Evolutionary conservation across 2,113 vertebrate species (phyloP).

Genomic region (Protobothrops flavoviridis): DNA sequence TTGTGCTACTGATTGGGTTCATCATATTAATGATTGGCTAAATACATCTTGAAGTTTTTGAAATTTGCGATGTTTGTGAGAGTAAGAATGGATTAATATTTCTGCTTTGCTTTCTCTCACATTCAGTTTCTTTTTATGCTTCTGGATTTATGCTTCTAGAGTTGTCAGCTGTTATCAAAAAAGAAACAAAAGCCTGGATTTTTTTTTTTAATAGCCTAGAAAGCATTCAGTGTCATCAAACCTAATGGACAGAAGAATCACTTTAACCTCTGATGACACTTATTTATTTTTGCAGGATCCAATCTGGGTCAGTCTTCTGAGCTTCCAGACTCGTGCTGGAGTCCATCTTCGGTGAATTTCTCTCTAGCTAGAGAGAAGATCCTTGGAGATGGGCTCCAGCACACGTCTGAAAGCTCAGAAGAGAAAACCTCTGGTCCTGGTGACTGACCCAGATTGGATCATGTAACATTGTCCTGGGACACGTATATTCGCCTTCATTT

Average conservation of each 20-base stretch:
- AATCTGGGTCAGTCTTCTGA: background rate
- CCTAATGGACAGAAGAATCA: background rate
- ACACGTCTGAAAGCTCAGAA: background rate
- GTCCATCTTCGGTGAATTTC: no score
- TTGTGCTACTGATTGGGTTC: background rate
- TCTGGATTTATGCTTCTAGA: background rate
- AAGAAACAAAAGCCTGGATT: background rate
- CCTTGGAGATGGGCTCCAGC: background rate
- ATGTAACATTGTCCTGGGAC: background rate
- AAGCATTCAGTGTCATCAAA: background rate
- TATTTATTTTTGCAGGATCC: background rate
- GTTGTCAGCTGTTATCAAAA: background rate
- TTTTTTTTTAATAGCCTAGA: background rate
- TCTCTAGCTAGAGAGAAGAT: background rate
- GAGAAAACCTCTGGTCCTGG: background rate
- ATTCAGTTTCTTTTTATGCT: background rate
- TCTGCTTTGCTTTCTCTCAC: background rate
- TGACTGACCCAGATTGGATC: background rate
- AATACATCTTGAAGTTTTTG: background rate
- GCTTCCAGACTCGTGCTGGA: background rate
- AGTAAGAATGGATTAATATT: background rate
- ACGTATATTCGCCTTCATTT: background rate
- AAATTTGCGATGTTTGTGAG: background rate
- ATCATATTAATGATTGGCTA: background rate
- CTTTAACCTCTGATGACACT: background rate